Percentiles rank a stretch among this genome's conserved stretches.
Evolutionary conservation across 2,113 vertebrate genomes (phyloP).

Genomic region (Campylomormyrus tamandua): DNA sequence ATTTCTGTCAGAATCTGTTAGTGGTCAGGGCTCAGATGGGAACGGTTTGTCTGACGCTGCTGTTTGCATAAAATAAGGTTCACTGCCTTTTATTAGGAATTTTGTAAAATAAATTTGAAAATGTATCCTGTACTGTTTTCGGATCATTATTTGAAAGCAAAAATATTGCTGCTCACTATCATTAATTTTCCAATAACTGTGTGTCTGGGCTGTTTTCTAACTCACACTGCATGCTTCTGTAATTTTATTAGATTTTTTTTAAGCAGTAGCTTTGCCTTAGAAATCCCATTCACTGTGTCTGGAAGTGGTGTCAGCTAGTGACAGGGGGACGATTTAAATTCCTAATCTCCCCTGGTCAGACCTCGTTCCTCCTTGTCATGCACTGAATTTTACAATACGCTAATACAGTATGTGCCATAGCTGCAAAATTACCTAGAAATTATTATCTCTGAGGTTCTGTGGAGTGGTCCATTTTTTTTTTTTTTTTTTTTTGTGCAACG

Average conservation of each 20-base stretch:
- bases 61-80: background rate
- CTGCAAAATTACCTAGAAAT: background rate
- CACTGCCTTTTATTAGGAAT: background rate
- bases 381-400: conserved; percentile 1
- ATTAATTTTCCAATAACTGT: background rate
- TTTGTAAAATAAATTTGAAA: background rate
- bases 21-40: background rate
- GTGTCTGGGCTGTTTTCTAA: background rate
- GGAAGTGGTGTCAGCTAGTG: background rate
- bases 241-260: background rate
- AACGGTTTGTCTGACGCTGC: background rate
- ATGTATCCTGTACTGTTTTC: background rate
- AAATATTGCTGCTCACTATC: background rate
- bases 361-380: background rate
- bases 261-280: background rate
- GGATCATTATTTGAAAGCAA: background rate
- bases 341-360: background rate
- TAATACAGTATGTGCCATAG: background rate
- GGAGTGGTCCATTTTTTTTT: background rate
- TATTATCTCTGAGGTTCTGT: background rate
- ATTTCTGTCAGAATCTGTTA: background rate
- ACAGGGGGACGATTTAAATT: background rate
- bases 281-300: background rate
- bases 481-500: background rate
- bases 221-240: background rate